These are phyloP conservation scores for Plagodis dolabraria DNA, from an alignment of 2,888 invertebrate genomes.

Conservation along the genomic window DNA sequence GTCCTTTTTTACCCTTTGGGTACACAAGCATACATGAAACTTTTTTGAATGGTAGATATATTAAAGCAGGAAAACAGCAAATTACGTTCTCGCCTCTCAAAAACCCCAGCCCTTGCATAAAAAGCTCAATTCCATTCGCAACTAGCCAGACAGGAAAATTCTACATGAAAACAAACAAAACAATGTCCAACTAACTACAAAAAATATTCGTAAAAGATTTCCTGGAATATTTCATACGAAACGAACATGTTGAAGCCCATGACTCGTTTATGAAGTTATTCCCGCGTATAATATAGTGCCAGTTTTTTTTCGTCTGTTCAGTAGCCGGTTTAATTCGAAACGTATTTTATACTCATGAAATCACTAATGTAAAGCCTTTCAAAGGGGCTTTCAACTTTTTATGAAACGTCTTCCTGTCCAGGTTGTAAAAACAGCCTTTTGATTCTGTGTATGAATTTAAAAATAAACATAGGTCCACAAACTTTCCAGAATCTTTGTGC, in stretches of 20 bases:
- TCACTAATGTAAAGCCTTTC: conserved; percentile 34
- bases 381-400: conserved; percentile 35
- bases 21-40: too few relatives aligned
- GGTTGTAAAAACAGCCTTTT: conserved; percentile 23
- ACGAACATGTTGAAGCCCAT: neutral
- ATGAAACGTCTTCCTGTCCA: conserved; percentile 35
- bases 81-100: neutral
- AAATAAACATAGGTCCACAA: conserved; percentile 4
- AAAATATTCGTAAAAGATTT: conserved; percentile 24
- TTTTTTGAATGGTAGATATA: too few relatives aligned
- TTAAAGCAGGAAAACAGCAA: neutral
- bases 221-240: conserved; percentile 12
- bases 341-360: conserved; percentile 41
- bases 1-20: too few relatives aligned
- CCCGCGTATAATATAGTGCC: neutral
- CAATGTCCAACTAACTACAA: conserved; percentile 19
- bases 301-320: conserved; percentile 22
- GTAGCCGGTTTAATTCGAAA: conserved; percentile 57
- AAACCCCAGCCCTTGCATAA: neutral
- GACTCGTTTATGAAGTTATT: conserved; percentile 4
- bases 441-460: conserved; percentile 11
- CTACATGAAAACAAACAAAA: conserved; percentile 14
- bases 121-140: neutral
- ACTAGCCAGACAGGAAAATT: conserved; percentile 21
- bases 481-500: too few relatives aligned